A percentile compares a stretch with the other conserved stretches of the same genome.
phyloP scores from a whole-genome alignment of 2,797 vertebrate species.

The Emys orbicularis region DNA sequence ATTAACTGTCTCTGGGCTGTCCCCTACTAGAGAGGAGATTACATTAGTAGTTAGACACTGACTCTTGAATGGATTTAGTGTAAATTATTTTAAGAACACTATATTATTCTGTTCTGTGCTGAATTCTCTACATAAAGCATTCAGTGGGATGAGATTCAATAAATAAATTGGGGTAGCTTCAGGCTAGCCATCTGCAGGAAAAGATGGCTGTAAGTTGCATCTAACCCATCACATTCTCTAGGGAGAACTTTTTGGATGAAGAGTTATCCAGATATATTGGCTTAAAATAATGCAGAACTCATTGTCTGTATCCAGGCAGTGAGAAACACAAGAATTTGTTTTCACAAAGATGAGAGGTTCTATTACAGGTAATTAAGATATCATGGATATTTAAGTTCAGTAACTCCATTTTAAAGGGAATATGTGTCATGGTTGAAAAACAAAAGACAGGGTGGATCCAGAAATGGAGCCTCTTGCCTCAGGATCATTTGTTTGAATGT shows the following conservation, averaged over 20 bases:
- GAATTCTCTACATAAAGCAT: not conserved
- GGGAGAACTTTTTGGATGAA: not conserved
- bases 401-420: not conserved
- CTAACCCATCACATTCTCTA: not conserved
- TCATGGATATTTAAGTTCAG: not conserved
- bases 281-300: not conserved
- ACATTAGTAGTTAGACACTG: not conserved
- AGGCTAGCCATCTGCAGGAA: not conserved
- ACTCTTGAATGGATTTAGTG: not conserved
- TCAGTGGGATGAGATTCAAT: not conserved
- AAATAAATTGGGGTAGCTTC: not conserved
- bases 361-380: not conserved
- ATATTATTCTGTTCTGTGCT: not conserved
- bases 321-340: not conserved
- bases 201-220: not conserved
- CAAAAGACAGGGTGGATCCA: not conserved
- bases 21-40: not conserved
- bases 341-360: not conserved
- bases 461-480: not conserved
- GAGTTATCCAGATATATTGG: not conserved
- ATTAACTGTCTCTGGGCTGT: not conserved
- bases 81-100: not conserved
- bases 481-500: not conserved
- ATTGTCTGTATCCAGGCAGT: not conserved
- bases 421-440: not conserved